phyloP scores from a whole-genome alignment of 1,140 invertebrate genomes.

The Drosophila murphyi region DNA sequence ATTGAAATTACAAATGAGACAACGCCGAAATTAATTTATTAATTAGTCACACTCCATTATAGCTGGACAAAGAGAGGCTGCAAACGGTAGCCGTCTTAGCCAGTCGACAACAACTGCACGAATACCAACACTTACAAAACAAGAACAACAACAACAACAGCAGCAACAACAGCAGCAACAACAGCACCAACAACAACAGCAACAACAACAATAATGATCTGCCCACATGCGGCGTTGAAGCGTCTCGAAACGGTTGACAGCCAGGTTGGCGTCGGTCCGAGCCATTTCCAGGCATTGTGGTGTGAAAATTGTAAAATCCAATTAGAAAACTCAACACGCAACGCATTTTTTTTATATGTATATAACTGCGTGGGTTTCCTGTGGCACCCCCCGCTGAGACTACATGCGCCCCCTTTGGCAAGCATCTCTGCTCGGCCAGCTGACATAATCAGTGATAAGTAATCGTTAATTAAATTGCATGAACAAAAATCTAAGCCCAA shows the following conservation, averaged over 20 bases:
- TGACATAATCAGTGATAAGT: slow-evolving; percentile 77
- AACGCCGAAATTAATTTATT: slow-evolving; percentile 81
- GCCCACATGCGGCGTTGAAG: slow-evolving; percentile 67
- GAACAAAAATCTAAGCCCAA: slow-evolving; percentile 54
- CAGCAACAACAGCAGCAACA: slow-evolving; percentile 1
- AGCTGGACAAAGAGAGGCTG: slow-evolving; percentile 65
- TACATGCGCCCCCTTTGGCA: slow-evolving; percentile 6
- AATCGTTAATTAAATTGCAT: slow-evolving; percentile 77
- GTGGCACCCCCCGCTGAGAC: too few relatives aligned
- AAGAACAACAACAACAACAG: slow-evolving; percentile 21
- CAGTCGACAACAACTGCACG: slow-evolving; percentile 19
- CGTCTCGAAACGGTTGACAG: slow-evolving; percentile 53
- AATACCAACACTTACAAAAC: slow-evolving; percentile 32
- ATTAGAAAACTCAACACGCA: slow-evolving; percentile 56
- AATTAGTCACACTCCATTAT: slow-evolving; percentile 82
- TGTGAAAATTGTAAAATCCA: slow-evolving; percentile 49
- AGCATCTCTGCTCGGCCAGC: slow-evolving; percentile 12
- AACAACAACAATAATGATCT: slow-evolving; percentile 47
- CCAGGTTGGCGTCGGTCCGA: slow-evolving; percentile 12
- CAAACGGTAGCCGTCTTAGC: slow-evolving; percentile 46
- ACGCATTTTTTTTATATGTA: slow-evolving; percentile 30
- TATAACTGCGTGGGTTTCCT: slow-evolving; percentile 40
- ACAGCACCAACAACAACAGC: neutral
- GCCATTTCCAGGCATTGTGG: slow-evolving; percentile 42
- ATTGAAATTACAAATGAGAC: slow-evolving; percentile 83